Conservation (phyloP, 2,888 invertebrate species). For the Hoplodrina blanda region DNA sequence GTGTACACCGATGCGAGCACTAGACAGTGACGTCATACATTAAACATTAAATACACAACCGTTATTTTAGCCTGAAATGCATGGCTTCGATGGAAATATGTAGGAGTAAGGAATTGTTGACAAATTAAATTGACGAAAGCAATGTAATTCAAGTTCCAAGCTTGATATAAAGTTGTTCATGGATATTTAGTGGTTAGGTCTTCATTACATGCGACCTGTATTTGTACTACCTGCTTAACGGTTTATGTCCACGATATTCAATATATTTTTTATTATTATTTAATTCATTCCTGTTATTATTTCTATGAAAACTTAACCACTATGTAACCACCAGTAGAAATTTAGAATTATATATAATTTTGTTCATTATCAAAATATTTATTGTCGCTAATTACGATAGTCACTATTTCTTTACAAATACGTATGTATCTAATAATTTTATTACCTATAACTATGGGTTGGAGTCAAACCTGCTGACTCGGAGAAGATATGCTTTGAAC, state of each 20-base stretch:
- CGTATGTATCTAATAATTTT: conserved; percentile 64
- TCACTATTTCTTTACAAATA: conserved; percentile 72
- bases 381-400: conserved; percentile 77
- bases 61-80: conserved; percentile 73
- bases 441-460: conserved; percentile 63
- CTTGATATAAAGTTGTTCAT: conserved; percentile 55
- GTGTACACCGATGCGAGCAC: conserved; percentile 66
- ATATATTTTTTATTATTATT: neutral
- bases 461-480: conserved; percentile 77
- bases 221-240: neutral
- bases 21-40: conserved; percentile 61
- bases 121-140: conserved; percentile 40
- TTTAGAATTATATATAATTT: conserved; percentile 68
- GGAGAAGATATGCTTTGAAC: conserved; percentile 84
- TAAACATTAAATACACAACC: conserved; percentile 82
- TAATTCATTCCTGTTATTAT: conserved; percentile 32
- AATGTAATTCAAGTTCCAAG: conserved; percentile 62
- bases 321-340: conserved; percentile 62
- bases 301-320: conserved; percentile 66
- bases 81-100: conserved; percentile 43
- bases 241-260: neutral
- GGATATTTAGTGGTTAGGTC: conserved; percentile 53
- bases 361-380: conserved; percentile 80
- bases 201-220: conserved; percentile 25
- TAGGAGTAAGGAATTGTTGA: conserved; percentile 29